phyloP scores from a whole-genome alignment of 2,888 invertebrate species.

The Agrochola lota region DNA sequence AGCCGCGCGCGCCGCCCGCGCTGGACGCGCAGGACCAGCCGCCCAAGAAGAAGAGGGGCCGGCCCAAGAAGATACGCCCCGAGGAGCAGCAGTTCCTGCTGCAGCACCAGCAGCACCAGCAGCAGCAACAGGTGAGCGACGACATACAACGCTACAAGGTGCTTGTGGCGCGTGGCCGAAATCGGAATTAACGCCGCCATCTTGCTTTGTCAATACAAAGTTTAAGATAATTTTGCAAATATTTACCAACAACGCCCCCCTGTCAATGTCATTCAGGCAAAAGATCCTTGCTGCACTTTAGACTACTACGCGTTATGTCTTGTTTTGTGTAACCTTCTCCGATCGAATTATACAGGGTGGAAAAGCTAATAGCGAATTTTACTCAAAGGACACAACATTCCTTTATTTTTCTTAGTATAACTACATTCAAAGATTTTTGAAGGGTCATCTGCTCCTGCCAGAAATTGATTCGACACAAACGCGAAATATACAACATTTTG shows the following conservation, averaged over 20 bases:
- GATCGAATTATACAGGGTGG: too few species aligned
- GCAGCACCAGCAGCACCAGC: conserved; percentile 85
- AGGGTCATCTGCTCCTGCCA: too few species aligned
- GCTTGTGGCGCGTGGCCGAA: background rate
- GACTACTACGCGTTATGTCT: too few species aligned
- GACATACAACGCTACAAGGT: fast-evolving
- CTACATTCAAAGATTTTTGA: too few species aligned
- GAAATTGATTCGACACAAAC: too few species aligned
- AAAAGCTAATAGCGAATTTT: too few species aligned
- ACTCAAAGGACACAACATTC: too few species aligned
- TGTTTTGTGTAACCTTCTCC: too few species aligned
- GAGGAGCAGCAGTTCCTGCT: conserved; percentile 91
- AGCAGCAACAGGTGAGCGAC: conserved; percentile 77
- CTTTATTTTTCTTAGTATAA: too few species aligned
- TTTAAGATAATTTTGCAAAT: too few species aligned
- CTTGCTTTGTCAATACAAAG: background rate
- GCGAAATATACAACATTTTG: too few species aligned
- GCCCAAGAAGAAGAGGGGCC: conserved; percentile 96
- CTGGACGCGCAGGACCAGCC: conserved; percentile 84
- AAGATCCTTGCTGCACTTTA: background rate
- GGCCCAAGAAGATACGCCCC: conserved; percentile 96
- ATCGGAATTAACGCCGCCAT: background rate
- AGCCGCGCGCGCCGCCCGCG: conserved; percentile 74
- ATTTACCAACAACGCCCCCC: background rate
- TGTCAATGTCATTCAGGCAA: background rate